These are phyloP conservation scores for Perdita meconis DNA, from an alignment of 2,888 invertebrate genomes.

Conservation along the genomic window DNA sequence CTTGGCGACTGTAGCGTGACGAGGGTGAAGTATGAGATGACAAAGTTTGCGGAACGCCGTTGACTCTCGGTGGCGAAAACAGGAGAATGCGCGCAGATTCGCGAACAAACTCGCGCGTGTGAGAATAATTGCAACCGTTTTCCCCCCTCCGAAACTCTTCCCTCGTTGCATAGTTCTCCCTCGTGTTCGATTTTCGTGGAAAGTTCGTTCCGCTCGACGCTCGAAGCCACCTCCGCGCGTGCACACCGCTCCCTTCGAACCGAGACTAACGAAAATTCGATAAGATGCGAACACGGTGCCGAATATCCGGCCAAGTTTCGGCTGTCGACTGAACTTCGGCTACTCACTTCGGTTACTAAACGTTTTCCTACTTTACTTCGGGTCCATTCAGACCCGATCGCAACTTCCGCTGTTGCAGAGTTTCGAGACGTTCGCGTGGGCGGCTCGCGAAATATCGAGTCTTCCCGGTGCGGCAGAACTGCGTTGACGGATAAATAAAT, in stretches of 20 bases:
- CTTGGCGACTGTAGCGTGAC: no score
- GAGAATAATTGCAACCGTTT: constrained; percentile 1
- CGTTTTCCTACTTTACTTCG: constrained; percentile 22
- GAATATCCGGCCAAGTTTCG: constrained; percentile 24
- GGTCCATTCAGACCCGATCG: constrained; percentile 28
- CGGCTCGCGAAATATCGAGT: constrained; percentile 9
- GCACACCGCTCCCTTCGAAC: no score
- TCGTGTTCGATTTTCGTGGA: background rate
- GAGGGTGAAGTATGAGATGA: background rate
- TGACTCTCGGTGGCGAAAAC: background rate
- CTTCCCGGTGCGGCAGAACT: background rate
- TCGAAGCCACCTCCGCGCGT: background rate
- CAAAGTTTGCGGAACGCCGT: background rate
- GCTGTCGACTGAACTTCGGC: constrained; percentile 19
- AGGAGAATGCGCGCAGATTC: background rate
- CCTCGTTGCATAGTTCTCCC: background rate
- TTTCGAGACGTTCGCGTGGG: background rate
- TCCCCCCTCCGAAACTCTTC: constrained; percentile 3
- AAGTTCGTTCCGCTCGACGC: constrained; percentile 1
- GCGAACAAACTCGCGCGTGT: background rate
- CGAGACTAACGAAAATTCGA: constrained; percentile 30
- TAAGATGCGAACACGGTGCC: constrained; percentile 31
- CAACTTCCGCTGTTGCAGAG: constrained; percentile 1
- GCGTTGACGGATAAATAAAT: constrained; percentile 3
- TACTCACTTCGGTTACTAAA: constrained; percentile 32